Conservation (phyloP, 2,888 invertebrate genomes). For the Pammene fasciana region DNA sequence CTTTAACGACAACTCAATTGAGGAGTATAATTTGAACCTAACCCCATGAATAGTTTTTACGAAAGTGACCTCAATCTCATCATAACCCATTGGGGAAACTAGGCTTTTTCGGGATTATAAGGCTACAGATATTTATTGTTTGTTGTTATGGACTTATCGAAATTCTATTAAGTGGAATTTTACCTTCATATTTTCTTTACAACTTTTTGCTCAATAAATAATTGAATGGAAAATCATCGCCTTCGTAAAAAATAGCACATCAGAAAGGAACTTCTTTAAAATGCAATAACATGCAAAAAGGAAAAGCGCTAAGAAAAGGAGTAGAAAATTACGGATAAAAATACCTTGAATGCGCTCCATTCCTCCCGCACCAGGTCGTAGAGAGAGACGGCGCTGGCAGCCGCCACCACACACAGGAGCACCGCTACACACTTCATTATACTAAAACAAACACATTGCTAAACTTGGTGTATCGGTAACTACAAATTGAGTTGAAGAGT, state of each 20-base stretch:
- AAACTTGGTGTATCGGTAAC: too few species aligned
- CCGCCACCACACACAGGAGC: slow-evolving; percentile 75
- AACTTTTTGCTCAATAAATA: neutral
- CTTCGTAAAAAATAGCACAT: neutral
- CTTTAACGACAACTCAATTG: too few species aligned
- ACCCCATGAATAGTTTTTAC: too few species aligned
- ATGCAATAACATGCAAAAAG: too few species aligned
- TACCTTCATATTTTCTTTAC: neutral
- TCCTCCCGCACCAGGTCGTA: slow-evolving; percentile 89
- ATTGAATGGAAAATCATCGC: neutral
- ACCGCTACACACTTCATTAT: slow-evolving; percentile 64
- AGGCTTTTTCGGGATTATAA: too few species aligned
- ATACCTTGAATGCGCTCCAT: slow-evolving; percentile 90
- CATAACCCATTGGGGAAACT: too few species aligned
- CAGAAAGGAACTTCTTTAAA: neutral
- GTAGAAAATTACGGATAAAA: neutral
- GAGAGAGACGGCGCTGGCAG: slow-evolving; percentile 86
- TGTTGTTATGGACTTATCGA: too few species aligned
- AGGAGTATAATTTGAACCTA: too few species aligned
- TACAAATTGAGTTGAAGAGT: too few species aligned
- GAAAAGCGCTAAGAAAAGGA: neutral
- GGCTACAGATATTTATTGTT: too few species aligned
- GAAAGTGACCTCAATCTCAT: too few species aligned
- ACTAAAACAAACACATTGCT: slow-evolving; percentile 10
- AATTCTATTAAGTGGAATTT: neutral